Evolutionary conservation across 2,113 vertebrate species (phyloP).

Genomic region (Sterna hirundo): DNA sequence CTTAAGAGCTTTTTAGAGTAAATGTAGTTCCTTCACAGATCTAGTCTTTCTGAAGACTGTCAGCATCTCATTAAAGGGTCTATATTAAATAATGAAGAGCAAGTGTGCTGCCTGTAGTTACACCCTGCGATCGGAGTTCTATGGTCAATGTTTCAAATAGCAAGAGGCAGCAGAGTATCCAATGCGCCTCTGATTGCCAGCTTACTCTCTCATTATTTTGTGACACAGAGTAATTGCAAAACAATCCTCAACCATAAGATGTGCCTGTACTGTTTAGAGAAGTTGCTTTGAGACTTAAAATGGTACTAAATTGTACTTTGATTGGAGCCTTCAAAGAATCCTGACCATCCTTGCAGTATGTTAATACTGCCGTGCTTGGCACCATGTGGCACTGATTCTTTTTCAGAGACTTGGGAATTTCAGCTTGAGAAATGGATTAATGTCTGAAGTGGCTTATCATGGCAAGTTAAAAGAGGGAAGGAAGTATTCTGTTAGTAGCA

Average conservation of each 20-base stretch:
- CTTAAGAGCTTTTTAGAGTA: not conserved
- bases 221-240: not conserved
- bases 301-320: not conserved
- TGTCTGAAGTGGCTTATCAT: not conserved
- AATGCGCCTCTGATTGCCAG: not conserved
- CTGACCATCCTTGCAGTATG: not conserved
- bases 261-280: not conserved
- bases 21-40: not conserved
- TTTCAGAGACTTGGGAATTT: not conserved
- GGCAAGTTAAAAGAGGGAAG: not conserved
- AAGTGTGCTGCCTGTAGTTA: not conserved
- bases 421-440: not conserved
- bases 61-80: not conserved
- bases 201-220: not conserved
- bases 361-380: not conserved
- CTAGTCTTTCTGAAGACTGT: not conserved
- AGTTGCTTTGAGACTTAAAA: not conserved
- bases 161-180: not conserved
- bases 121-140: not conserved
- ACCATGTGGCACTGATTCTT: not conserved
- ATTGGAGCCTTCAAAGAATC: not conserved
- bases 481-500: not conserved
- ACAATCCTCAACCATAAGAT: not conserved
- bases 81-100: not conserved
- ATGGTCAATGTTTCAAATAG: not conserved